Percentiles rank a stretch among this genome's conserved stretches.
phyloP scores from a whole-genome alignment of 2,113 vertebrate species.

The Dasypus novemcinctus region DNA sequence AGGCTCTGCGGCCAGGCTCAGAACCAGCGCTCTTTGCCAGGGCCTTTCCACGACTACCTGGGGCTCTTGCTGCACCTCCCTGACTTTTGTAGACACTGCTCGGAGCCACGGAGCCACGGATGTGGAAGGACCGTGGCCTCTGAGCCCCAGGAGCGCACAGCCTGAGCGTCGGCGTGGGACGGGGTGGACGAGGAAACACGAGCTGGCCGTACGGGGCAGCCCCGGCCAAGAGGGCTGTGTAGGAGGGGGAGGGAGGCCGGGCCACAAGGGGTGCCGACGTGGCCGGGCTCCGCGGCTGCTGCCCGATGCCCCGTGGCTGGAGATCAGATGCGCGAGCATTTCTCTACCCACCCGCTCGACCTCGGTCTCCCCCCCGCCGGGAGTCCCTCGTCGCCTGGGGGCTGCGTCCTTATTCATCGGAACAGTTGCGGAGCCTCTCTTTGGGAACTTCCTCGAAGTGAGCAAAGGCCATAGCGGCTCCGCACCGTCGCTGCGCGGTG shows the following conservation, averaged over 20 bases:
- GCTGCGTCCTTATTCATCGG: neutral
- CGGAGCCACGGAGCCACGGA: neutral
- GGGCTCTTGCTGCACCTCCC: no score
- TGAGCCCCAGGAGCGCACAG: neutral
- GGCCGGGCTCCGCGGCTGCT: rapidly evolving
- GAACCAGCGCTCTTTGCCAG: rapidly evolving
- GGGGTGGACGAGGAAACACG: rapidly evolving
- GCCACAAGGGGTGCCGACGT: rapidly evolving
- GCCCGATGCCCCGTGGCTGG: rapidly evolving
- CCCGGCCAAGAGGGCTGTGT: no score
- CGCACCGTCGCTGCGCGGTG: neutral
- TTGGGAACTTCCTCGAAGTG: neutral
- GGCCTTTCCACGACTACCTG: no score
- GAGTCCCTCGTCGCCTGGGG: neutral
- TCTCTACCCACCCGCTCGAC: neutral
- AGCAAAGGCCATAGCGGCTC: rapidly evolving
- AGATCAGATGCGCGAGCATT: neutral
- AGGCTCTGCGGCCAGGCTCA: rapidly evolving
- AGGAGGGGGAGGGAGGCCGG: rapidly evolving
- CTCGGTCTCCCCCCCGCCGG: rapidly evolving
- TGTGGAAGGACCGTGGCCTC: rapidly evolving
- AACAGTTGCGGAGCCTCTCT: neutral
- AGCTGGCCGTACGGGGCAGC: no score
- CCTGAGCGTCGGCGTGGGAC: no score
- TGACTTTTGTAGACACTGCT: neutral